A percentile compares a stretch with the other conserved stretches of the same genome.
Conservation (phyloP, 2,113 vertebrate species). For the Chelonoidis abingdonii region DNA sequence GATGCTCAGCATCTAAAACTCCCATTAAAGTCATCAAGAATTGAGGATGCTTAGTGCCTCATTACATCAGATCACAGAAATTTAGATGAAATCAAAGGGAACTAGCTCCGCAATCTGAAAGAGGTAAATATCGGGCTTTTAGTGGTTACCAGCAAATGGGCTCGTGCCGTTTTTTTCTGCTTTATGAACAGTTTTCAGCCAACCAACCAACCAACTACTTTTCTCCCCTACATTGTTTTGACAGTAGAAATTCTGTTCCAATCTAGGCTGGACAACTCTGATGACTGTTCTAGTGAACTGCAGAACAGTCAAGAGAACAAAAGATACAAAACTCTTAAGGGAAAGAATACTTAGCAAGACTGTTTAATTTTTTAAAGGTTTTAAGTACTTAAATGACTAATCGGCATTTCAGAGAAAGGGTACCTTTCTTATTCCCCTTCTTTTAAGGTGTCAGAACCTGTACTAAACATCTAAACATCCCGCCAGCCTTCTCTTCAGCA, state of each 20-base stretch:
- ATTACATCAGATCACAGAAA: not conserved
- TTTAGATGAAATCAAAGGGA: not conserved
- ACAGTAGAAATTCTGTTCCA: not conserved
- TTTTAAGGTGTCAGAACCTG: not conserved
- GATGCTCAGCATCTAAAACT: not conserved
- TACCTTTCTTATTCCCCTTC: not conserved
- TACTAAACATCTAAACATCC: not conserved
- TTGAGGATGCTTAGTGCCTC: not conserved
- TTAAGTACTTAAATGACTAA: not conserved
- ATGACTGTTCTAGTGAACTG: not conserved
- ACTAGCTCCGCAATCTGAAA: not conserved
- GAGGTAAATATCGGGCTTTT: not conserved
- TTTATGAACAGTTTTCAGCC: not conserved
- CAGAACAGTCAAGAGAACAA: not conserved
- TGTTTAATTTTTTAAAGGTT: not conserved
- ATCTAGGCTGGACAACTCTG: not conserved
- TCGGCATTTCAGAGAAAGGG: not conserved
- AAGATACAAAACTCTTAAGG: not conserved
- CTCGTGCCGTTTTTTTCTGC: not conserved
- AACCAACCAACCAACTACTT: not conserved
- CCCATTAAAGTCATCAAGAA: not conserved
- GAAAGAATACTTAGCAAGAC: not conserved
- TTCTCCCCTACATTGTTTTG: not conserved
- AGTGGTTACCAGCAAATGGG: not conserved
- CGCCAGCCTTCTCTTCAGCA: not conserved